phyloP scores from a whole-genome alignment of 1,140 invertebrate species.

The Megalonaias nervosa region DNA sequence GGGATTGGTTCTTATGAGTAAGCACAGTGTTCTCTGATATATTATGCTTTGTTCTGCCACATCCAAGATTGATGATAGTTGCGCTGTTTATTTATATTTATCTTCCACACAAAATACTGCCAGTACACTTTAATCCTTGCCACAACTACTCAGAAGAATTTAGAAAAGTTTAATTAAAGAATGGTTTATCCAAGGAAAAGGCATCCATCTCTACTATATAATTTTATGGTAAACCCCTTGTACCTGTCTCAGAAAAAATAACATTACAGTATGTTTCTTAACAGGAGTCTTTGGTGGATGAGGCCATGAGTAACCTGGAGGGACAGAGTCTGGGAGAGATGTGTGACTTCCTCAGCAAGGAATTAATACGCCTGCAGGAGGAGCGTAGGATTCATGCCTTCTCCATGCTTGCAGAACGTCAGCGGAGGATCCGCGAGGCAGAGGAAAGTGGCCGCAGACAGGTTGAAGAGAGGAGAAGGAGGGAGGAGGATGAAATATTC shows the following conservation, averaged over 20 bases:
- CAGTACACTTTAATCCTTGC: too few species aligned
- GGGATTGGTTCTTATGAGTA: too few species aligned
- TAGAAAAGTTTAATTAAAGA: too few species aligned
- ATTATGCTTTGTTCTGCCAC: too few species aligned
- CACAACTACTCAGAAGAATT: too few species aligned
- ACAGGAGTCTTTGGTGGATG: conserved; percentile 68
- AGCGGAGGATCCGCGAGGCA: conserved; percentile 80
- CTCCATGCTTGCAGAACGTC: conserved; percentile 79
- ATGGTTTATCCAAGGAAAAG: too few species aligned
- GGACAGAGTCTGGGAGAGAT: conserved; percentile 78
- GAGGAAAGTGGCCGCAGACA: conserved; percentile 81
- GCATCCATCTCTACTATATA: too few species aligned
- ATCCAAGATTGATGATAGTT: too few species aligned
- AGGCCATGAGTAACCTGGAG: conserved; percentile 71
- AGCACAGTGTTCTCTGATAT: too few species aligned
- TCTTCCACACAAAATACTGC: too few species aligned
- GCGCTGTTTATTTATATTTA: too few species aligned
- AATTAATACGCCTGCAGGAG: conserved; percentile 80
- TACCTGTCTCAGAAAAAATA: not conserved
- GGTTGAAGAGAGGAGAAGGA: conserved; percentile 77
- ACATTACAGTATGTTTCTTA: conserved; percentile 3
- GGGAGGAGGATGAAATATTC: conserved; percentile 85
- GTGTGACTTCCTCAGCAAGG: conserved; percentile 83
- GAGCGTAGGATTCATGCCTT: conserved; percentile 82
- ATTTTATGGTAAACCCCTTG: too few species aligned